Percentiles rank a stretch among this genome's conserved stretches.
These are phyloP conservation scores for Drosophila villosipedis DNA, from an alignment of 2,888 invertebrate species.

Conservation along the genomic window DNA sequence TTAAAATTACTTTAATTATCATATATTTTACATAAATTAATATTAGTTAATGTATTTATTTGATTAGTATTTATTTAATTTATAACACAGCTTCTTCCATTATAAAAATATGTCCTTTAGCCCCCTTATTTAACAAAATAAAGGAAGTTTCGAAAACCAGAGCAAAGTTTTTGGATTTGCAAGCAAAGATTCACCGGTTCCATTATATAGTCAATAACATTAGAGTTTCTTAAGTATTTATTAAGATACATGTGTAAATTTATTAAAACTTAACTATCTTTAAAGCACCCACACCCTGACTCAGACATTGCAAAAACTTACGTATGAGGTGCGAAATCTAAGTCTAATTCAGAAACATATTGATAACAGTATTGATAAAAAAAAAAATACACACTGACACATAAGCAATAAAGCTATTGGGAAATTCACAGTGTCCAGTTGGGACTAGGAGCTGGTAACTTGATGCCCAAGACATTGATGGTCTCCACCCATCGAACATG, in stretches of 20 bases:
- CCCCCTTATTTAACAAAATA: not conserved
- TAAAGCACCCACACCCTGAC: not conserved
- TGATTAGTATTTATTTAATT: too few species aligned
- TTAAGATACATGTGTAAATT: not conserved
- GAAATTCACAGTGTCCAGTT: not conserved
- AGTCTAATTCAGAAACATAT: not conserved
- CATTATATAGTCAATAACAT: too few species aligned
- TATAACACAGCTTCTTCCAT: not conserved
- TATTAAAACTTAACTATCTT: not conserved
- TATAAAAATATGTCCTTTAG: not conserved
- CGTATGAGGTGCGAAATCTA: not conserved
- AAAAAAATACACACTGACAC: slow-evolving; percentile 2
- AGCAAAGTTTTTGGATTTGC: not conserved
- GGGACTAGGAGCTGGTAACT: slow-evolving; percentile 5
- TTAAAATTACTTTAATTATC: not conserved
- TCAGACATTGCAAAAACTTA: not conserved
- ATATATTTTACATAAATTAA: not conserved
- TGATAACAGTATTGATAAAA: not conserved
- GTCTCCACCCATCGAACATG: slow-evolving; percentile 4
- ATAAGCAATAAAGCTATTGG: slow-evolving; percentile 10
- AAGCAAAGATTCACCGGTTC: too few species aligned
- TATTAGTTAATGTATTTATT: too few species aligned
- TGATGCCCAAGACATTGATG: slow-evolving; percentile 3
- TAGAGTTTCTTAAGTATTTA: not conserved
- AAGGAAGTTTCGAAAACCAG: not conserved